phyloP scores from a whole-genome alignment of 2,888 invertebrate genomes.

The Erynnis tages region DNA sequence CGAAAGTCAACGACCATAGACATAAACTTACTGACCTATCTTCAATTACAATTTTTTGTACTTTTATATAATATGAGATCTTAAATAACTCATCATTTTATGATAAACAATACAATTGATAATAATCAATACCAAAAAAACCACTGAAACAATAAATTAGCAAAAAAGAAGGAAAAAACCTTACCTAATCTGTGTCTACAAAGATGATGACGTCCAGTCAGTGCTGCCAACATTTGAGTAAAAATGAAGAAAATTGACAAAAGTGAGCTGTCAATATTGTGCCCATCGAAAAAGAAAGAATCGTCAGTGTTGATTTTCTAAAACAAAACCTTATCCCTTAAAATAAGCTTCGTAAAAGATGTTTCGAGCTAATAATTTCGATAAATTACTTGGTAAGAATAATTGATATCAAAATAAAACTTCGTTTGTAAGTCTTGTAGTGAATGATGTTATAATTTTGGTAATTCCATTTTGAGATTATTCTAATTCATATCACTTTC shows the following conservation, averaged over 20 bases:
- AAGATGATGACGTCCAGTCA: conserved; percentile 21
- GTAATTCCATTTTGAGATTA: conserved; percentile 22
- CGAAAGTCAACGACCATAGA: no score
- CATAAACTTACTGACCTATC: no score
- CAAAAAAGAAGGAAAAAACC: no score
- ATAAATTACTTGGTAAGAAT: conserved; percentile 85
- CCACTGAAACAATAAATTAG: no score
- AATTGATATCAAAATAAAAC: conserved; percentile 26
- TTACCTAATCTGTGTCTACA: no score
- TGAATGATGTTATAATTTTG: conserved; percentile 23
- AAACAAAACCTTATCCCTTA: conserved; percentile 54
- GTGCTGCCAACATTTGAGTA: conserved; percentile 42
- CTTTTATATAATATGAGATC: no score
- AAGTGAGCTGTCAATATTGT: conserved; percentile 76
- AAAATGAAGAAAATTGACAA: conserved; percentile 62
- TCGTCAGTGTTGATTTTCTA: conserved; percentile 66
- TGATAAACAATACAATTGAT: no score
- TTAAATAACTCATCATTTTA: no score
- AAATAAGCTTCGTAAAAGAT: conserved; percentile 58
- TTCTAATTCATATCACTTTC: conserved; percentile 39
- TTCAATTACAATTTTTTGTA: no score
- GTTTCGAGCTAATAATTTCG: conserved; percentile 84
- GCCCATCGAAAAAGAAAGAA: conserved; percentile 55
- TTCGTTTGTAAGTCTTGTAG: background rate
- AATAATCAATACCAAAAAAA: no score